A percentile compares a stretch with the other conserved stretches of the same genome.
phyloP scores from a whole-genome alignment of 2,888 invertebrate genomes.

The Andrena camellia region DNA sequence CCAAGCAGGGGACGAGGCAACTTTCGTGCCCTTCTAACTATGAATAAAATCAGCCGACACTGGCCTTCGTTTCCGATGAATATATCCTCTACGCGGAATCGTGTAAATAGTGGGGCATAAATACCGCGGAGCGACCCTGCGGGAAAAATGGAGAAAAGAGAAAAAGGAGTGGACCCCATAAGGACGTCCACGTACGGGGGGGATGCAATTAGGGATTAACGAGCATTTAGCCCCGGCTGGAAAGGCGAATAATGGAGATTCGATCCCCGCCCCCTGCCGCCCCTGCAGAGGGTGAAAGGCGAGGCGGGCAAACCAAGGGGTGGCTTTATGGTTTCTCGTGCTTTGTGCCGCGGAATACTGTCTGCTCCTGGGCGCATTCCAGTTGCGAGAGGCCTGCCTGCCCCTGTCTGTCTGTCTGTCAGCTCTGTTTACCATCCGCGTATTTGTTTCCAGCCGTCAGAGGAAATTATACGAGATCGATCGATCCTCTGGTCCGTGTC shows the following conservation, averaged over 20 bases:
- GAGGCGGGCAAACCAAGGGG: slow-evolving; percentile 38
- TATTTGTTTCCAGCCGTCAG: slow-evolving; percentile 53
- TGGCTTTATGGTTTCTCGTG: slow-evolving; percentile 67
- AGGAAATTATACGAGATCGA: slow-evolving; percentile 53
- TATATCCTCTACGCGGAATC: neutral
- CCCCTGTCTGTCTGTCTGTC: slow-evolving; percentile 36
- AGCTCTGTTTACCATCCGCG: slow-evolving; percentile 50
- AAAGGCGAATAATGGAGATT: slow-evolving; percentile 67
- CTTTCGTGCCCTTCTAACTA: neutral
- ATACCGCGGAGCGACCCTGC: neutral
- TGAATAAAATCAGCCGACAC: neutral
- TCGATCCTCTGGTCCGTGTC: slow-evolving; percentile 17
- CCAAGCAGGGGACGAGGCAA: neutral
- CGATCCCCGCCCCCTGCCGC: slow-evolving; percentile 27
- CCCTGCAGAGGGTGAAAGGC: slow-evolving; percentile 39
- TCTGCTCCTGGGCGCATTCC: slow-evolving; percentile 47
- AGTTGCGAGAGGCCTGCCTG: slow-evolving; percentile 13
- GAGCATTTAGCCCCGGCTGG: slow-evolving; percentile 62
- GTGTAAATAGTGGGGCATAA: slow-evolving; percentile 5
- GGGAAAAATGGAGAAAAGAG: neutral
- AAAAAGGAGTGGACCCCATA: slow-evolving; percentile 9
- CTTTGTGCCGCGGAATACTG: slow-evolving; percentile 62
- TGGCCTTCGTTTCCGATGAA: neutral
- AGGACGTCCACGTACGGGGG: slow-evolving; percentile 22
- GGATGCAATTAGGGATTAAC: slow-evolving; percentile 63